A percentile compares a stretch with the other conserved stretches of the same genome.
Conservation (phyloP, 1,140 invertebrate species). For the Oscheius sp. region DNA sequence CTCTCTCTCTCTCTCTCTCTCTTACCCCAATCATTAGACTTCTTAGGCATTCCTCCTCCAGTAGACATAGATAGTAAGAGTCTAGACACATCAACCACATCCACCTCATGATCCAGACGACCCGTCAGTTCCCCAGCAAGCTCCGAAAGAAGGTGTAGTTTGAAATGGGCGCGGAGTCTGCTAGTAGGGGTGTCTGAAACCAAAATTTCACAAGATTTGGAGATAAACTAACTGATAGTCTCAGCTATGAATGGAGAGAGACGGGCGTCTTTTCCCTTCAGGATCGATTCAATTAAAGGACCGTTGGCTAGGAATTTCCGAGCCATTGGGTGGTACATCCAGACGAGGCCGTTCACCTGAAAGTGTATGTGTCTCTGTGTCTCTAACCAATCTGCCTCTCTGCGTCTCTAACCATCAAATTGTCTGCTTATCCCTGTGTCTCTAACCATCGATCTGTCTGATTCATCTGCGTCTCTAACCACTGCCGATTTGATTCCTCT, state of each 20-base stretch:
- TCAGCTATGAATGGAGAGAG: constrained; percentile 15
- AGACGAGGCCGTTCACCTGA: constrained; percentile 23
- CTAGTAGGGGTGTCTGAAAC: constrained; percentile 53
- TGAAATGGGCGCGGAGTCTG: constrained; percentile 51
- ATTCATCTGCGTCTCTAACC: too few relatives aligned
- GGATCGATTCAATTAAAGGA: constrained; percentile 2
- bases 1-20: neutral
- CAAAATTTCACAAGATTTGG: constrained; percentile 4
- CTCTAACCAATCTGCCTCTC: too few relatives aligned
- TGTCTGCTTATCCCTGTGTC: too few relatives aligned
- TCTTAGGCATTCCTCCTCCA: constrained; percentile 15
- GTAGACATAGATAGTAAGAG: constrained; percentile 51
- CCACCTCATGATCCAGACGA: constrained; percentile 46
- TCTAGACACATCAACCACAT: constrained; percentile 58
- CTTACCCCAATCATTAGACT: constrained; percentile 22
- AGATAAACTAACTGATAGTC: neutral
- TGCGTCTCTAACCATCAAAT: too few relatives aligned
- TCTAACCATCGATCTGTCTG: too few relatives aligned
- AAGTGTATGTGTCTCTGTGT: neutral
- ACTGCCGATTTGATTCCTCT: too few relatives aligned
- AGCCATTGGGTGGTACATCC: constrained; percentile 55
- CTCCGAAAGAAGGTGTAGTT: constrained; percentile 51
- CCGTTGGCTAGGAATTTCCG: constrained; percentile 46
- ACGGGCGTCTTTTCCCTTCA: constrained; percentile 30
- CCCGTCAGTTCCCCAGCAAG: constrained; percentile 17